Percentiles rank a stretch among this genome's conserved stretches.
These are phyloP conservation scores for Pangasianodon hypophthalmus DNA, from an alignment of 2,113 vertebrate species.

Conservation along the genomic window DNA sequence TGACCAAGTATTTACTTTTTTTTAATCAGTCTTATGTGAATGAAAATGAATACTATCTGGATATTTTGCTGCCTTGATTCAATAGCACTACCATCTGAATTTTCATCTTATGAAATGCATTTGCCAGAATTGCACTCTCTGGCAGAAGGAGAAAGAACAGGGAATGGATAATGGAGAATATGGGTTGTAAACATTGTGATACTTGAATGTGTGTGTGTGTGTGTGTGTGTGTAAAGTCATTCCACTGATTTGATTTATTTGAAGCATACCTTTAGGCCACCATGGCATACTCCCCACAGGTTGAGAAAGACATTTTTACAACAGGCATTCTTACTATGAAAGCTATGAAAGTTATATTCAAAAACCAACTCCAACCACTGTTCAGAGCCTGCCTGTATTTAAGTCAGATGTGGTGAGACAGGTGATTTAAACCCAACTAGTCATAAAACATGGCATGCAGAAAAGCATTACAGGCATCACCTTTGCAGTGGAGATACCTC, in stretches of 20 bases:
- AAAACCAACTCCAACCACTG: not conserved
- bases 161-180: constrained; percentile 32
- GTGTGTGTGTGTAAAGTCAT: not conserved
- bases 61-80: not conserved
- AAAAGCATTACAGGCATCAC: not conserved
- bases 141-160: constrained; percentile 20
- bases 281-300: not conserved
- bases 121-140: constrained; percentile 9
- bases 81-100: not conserved
- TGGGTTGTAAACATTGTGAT: constrained; percentile 12
- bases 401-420: not conserved
- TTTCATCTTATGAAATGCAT: constrained; percentile 31
- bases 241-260: constrained; percentile 31
- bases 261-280: constrained; percentile 1
- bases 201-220: constrained; percentile 3
- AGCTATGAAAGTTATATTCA: not conserved
- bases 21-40: not conserved
- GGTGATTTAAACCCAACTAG: not conserved
- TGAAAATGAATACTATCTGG: constrained; percentile 8
- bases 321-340: not conserved
- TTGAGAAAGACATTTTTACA: not conserved
- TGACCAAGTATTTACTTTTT: not conserved
- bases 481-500: not conserved
- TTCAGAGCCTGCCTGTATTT: not conserved
- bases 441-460: not conserved